Evolutionary conservation across 2,797 vertebrate species (phyloP).

Genomic region (Erpetoichthys calabaricus): DNA sequence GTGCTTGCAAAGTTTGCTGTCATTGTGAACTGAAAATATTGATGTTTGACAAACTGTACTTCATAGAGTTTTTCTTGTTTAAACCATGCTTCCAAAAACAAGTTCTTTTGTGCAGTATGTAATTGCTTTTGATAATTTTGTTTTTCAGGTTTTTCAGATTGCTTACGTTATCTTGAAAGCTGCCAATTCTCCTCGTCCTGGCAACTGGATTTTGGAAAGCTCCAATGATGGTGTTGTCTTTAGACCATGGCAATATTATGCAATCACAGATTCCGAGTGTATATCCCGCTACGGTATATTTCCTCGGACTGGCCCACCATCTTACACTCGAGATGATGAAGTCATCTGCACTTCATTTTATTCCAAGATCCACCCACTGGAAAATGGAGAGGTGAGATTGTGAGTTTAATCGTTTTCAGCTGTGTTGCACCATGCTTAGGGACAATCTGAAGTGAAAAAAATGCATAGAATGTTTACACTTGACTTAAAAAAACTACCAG

Average conservation of each 20-base stretch:
- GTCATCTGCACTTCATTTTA: slow-evolving; percentile 95
- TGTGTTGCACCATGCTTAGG: too few relatives aligned
- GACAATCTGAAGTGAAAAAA: too few relatives aligned
- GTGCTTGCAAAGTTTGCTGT: too few relatives aligned
- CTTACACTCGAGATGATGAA: slow-evolving; percentile 77
- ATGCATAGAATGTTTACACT: background rate
- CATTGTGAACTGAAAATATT: too few relatives aligned
- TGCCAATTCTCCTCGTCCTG: slow-evolving; percentile 84
- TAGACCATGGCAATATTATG: slow-evolving; percentile 88
- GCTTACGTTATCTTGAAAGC: slow-evolving; percentile 90
- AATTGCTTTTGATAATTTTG: background rate
- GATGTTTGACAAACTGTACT: background rate
- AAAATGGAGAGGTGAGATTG: slow-evolving; percentile 85
- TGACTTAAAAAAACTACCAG: too few relatives aligned
- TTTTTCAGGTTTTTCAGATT: slow-evolving; percentile 78
- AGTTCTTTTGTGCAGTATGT: background rate
- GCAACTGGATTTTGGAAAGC: slow-evolving; percentile 88
- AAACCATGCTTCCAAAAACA: background rate
- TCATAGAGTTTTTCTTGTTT: background rate
- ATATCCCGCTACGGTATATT: slow-evolving; percentile 73
- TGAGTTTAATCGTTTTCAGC: too few relatives aligned
- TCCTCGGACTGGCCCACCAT: slow-evolving; percentile 71
- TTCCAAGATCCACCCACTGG: slow-evolving; percentile 86
- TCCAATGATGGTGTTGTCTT: slow-evolving; percentile 69
- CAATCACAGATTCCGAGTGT: slow-evolving; percentile 84